Evolutionary conservation across 37 sponge, comb jelly and placozoan genomes (phyloP).

Genomic region (Spongilla lacustris): DNA sequence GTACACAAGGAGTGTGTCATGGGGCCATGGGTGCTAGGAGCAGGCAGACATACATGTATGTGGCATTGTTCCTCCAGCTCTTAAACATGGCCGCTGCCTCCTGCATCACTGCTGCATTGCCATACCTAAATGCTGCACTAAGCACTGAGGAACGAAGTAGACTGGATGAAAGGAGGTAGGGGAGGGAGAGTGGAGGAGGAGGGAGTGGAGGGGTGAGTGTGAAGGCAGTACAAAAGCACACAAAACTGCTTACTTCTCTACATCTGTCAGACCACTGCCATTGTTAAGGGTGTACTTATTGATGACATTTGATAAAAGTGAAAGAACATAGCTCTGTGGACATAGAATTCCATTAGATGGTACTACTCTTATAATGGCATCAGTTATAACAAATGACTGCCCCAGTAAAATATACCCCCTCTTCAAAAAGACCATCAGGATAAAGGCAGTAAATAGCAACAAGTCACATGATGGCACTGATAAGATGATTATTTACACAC

Average conservation of each 20-base stretch:
- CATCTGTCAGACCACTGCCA: constrained; percentile 7
- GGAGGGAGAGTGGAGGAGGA: constrained; percentile 3
- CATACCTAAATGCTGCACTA: constrained; percentile 40
- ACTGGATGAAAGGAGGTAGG: constrained; percentile 51
- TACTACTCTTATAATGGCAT: too few relatives aligned
- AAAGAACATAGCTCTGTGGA: constrained; percentile 24
- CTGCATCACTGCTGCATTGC: constrained; percentile 10
- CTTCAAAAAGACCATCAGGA: too few relatives aligned
- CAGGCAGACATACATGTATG: constrained; percentile 10
- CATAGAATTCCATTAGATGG: too few relatives aligned
- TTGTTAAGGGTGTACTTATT: background rate
- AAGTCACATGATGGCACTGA: too few relatives aligned
- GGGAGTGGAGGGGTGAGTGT: background rate
- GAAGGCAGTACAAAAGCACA: background rate
- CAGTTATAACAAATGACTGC: too few relatives aligned
- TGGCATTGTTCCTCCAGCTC: constrained; percentile 31
- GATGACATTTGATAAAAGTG: background rate
- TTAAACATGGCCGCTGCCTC: constrained; percentile 30
- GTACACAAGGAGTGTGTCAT: too few relatives aligned
- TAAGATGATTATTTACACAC: too few relatives aligned
- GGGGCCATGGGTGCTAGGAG: too few relatives aligned
- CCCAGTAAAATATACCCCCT: too few relatives aligned
- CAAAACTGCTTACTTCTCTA: constrained; percentile 39
- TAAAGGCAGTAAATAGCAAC: too few relatives aligned
- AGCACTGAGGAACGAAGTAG: constrained; percentile 47